These are phyloP conservation scores for Esperia sulphurella DNA, from an alignment of 2,888 invertebrate genomes.

Conservation along the genomic window DNA sequence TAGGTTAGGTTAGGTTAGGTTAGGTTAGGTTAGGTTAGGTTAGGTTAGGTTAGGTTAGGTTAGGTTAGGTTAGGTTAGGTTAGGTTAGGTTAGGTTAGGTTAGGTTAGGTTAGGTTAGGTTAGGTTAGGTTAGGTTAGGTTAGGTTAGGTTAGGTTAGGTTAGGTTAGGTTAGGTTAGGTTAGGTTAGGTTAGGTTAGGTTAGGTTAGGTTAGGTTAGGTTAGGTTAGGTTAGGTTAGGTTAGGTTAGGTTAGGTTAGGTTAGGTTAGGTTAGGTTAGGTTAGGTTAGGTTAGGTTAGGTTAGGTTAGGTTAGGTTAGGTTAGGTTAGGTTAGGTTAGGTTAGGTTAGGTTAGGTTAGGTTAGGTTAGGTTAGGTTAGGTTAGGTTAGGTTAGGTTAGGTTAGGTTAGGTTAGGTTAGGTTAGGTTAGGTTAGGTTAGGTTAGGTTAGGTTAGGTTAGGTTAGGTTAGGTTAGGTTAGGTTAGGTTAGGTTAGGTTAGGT, in stretches of 20 bases:
- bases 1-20: slow-evolving; percentile 16
- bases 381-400: slow-evolving; percentile 9
- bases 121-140: slow-evolving; percentile 16
- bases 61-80: slow-evolving; percentile 16
- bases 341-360: slow-evolving; percentile 14
- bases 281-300: slow-evolving; percentile 18
- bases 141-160: slow-evolving; percentile 16
- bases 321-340: slow-evolving; percentile 22
- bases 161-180: slow-evolving; percentile 14
- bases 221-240: slow-evolving; percentile 17
- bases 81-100: slow-evolving; percentile 16
- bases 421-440: slow-evolving; percentile 15
- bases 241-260: slow-evolving; percentile 15
- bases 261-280: slow-evolving; percentile 13
- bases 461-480: not conserved
- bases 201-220: slow-evolving; percentile 16
- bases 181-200: slow-evolving; percentile 15
- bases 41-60: slow-evolving; percentile 16
- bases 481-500: slow-evolving; percentile 18
- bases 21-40: slow-evolving; percentile 17
- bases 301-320: slow-evolving; percentile 20
- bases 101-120: slow-evolving; percentile 16
- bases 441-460: no score
- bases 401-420: slow-evolving; percentile 23
- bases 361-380: slow-evolving; percentile 16